Evolutionary conservation across 2,888 invertebrate genomes (phyloP), one percentile per base, ranked within the genome.

Genomic region (Arenicola marina): DNA sequence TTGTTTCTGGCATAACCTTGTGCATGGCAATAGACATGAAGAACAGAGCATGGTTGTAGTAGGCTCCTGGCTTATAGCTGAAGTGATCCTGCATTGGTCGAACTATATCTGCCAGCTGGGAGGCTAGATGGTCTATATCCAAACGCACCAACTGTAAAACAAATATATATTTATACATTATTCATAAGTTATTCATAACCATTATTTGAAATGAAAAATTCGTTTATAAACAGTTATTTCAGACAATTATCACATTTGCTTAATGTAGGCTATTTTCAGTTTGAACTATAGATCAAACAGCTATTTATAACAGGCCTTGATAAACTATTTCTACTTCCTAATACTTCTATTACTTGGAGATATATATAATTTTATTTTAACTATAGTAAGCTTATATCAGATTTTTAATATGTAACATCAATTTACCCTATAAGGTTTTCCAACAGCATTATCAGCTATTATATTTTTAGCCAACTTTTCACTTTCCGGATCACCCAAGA

Each of bases 1-100:
- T 87, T 56, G 86, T 79, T 1, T 74, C 64, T 15, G 89, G 89
- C 46, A 91, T 88, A 55, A 91, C 87, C 73, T 87, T 86, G 78
- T 91, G 89, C 31, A 92, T 79, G 1, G 89, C 90, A 56, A 91
- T 84, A 0, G 92, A 92, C 32, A 92, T 80, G 78, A 90, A 92
- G 83, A 92, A 92, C 29, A 92, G 83, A 1, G 90, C 89, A 82
- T 91, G 90, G 71, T 89, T 89, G 78, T 91, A 92, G 76, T 92
- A 92, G 2, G 89, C 87, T 59, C 89, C 89, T 51, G 89, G 88
- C 74, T 87, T 88, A 61, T 89, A 89, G 65, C 83, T 85, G 82
- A 92, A 92, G 78, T 88, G 87, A 4, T 88, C 88, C 68, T 89
- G 89, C 87, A 92, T 88, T 29, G 87, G 86, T 32, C 86, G 82